These are phyloP conservation scores for Physocephala rufipes DNA, from an alignment of 2,888 invertebrate genomes.

Conservation along the genomic window DNA sequence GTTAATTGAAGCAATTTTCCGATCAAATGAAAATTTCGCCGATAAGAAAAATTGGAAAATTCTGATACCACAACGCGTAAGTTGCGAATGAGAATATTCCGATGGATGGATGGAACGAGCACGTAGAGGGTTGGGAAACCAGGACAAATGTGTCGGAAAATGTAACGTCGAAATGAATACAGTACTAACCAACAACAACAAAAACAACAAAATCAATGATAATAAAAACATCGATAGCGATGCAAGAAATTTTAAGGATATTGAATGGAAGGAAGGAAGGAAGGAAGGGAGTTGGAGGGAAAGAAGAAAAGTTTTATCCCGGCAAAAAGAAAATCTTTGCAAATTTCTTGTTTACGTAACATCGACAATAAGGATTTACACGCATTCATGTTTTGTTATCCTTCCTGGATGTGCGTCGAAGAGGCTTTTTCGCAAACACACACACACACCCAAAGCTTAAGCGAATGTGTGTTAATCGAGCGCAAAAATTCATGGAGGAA, in stretches of 20 bases:
- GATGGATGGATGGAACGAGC: no score
- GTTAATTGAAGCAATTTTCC: background rate
- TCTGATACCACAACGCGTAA: background rate
- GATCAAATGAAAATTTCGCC: background rate
- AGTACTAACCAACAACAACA: no score
- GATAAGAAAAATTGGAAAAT: slow-evolving; percentile 1
- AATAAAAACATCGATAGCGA: no score
- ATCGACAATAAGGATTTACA: slow-evolving; percentile 22
- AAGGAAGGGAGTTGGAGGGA: no score
- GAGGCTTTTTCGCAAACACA: background rate
- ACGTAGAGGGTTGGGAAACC: no score
- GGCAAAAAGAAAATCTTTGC: background rate
- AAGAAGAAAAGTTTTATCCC: no score
- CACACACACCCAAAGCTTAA: background rate
- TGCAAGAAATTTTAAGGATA: no score
- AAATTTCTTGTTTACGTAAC: background rate
- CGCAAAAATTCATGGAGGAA: slow-evolving; percentile 21
- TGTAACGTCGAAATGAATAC: no score
- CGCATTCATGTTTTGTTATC: slow-evolving; percentile 23
- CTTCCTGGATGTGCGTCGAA: background rate
- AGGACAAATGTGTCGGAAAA: no score
- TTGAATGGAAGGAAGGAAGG: no score
- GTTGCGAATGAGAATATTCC: no score
- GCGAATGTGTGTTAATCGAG: slow-evolving; percentile 31
- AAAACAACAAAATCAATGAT: no score